These are phyloP conservation scores for Epinephelus fuscoguttatus DNA, from an alignment of 2,113 vertebrate species.

Conservation along the genomic window DNA sequence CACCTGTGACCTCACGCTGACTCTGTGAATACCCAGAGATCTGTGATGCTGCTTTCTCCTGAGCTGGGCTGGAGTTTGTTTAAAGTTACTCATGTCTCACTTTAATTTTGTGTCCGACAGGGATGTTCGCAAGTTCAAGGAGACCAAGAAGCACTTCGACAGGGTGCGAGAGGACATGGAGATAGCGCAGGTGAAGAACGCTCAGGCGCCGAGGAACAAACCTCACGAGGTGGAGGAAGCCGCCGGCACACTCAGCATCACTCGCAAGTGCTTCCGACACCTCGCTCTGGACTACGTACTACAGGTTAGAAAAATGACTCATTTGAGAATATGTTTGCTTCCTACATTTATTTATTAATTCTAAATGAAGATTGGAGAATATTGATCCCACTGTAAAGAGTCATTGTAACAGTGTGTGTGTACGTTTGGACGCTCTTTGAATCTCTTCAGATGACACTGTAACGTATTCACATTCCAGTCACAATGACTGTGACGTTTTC, in stretches of 20 bases:
- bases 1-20: neutral
- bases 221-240: slow-evolving; percentile 97
- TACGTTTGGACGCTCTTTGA: neutral
- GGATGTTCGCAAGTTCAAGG: slow-evolving; percentile 97
- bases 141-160: slow-evolving; percentile 98
- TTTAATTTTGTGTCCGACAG: slow-evolving; percentile 75
- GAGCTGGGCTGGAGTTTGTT: neutral
- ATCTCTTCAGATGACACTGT: neutral
- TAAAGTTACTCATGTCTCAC: neutral
- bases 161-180: slow-evolving; percentile 95
- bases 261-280: slow-evolving; percentile 95
- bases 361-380: neutral
- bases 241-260: slow-evolving; percentile 89
- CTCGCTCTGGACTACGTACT: slow-evolving; percentile 96
- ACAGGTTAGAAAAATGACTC: slow-evolving; percentile 86
- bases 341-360: too few relatives aligned
- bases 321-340: neutral
- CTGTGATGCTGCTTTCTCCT: neutral
- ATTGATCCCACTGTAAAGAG: neutral
- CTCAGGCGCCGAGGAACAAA: slow-evolving; percentile 94
- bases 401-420: neutral
- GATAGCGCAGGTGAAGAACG: slow-evolving; percentile 95
- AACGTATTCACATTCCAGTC: too few relatives aligned
- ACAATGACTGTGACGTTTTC: neutral
- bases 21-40: neutral